A percentile compares a stretch with the other conserved stretches of the same genome.
Conservation (phyloP, 2,797 vertebrate genomes). For the Microcaecilia unicolor region DNA sequence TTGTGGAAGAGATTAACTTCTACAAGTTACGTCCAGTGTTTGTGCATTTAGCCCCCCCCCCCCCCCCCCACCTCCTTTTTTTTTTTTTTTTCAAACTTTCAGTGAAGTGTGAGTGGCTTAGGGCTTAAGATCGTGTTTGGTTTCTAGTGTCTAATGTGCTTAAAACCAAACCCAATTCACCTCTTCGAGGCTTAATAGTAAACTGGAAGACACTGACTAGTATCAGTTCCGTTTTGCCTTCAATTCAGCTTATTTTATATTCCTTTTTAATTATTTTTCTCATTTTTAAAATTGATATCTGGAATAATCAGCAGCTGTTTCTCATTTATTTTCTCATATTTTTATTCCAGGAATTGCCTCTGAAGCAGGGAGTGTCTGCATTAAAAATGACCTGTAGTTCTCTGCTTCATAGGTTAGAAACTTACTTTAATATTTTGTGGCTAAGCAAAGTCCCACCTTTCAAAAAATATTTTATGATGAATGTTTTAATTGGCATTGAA, state of each 20-base stretch:
- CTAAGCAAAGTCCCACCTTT: constrained; percentile 86
- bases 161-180: constrained; percentile 2
- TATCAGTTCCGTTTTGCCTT: constrained; percentile 70
- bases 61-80: too few relatives aligned
- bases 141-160: background rate
- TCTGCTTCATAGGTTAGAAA: constrained; percentile 99
- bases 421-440: constrained; percentile 99
- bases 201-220: constrained; percentile 22
- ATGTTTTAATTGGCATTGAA: constrained; percentile 56
- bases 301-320: constrained; percentile 94
- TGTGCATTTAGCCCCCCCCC: too few relatives aligned
- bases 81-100: too few relatives aligned
- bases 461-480: constrained; percentile 34
- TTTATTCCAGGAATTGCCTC: constrained; percentile 99
- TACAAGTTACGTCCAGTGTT: too few relatives aligned
- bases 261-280: constrained; percentile 51
- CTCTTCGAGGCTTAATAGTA: constrained; percentile 19
- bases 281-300: constrained; percentile 70
- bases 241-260: constrained; percentile 52
- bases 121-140: constrained; percentile 1
- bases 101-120: accelerated
- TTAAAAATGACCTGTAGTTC: constrained; percentile 99
- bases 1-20: too few relatives aligned
- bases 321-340: constrained; percentile 99
- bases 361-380: constrained; percentile 99